phyloP scores from a whole-genome alignment of 2,888 invertebrate genomes.

The Dione juno region DNA sequence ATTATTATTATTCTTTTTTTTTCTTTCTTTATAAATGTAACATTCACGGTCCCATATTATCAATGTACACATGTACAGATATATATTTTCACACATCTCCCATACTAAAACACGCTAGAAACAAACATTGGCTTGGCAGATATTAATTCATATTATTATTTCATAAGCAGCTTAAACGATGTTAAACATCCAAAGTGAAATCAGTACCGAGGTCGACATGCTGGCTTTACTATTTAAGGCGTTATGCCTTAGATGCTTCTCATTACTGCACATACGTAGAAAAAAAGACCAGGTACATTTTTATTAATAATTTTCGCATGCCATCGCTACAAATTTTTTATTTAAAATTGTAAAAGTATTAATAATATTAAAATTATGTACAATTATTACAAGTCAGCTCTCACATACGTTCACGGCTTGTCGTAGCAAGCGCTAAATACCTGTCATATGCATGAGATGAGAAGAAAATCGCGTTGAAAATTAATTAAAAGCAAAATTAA shows the following conservation, averaged over 20 bases:
- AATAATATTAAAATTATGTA: too few relatives aligned
- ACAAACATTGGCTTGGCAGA: too few relatives aligned
- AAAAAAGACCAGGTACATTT: not conserved
- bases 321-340: not conserved
- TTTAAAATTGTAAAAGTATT: not conserved
- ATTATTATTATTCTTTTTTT: not conserved
- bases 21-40: not conserved
- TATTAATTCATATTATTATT: not conserved
- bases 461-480: not conserved
- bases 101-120: too few relatives aligned
- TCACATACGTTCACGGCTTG: not conserved
- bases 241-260: not conserved
- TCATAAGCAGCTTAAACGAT: not conserved
- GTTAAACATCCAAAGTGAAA: conserved; percentile 5
- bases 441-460: not conserved
- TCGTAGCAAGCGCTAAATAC: not conserved
- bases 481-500: not conserved
- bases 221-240: not conserved
- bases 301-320: not conserved
- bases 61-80: too few relatives aligned
- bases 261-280: too few relatives aligned
- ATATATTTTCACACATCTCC: too few relatives aligned
- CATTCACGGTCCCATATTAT: too few relatives aligned
- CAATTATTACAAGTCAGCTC: too few relatives aligned
- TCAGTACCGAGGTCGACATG: not conserved